These are phyloP conservation scores for Agapornis canus DNA, from an alignment of 2,797 vertebrate genomes.

Conservation along the genomic window DNA sequence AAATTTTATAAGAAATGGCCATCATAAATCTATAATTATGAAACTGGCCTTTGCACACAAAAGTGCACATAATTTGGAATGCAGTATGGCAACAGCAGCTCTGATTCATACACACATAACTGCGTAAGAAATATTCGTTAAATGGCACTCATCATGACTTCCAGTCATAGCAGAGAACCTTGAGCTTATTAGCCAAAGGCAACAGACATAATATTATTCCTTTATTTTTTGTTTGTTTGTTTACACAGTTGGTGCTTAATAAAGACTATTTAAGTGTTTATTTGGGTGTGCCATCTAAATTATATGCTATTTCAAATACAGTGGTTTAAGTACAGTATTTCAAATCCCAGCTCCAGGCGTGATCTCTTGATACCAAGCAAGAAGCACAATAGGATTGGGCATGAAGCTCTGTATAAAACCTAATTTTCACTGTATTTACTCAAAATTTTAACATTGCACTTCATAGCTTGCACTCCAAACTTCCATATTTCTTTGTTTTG, in stretches of 20 bases:
- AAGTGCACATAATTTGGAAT: not conserved
- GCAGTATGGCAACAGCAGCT: not conserved
- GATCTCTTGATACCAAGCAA: not conserved
- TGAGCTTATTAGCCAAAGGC: not conserved
- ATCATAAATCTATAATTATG: not conserved
- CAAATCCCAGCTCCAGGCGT: not conserved
- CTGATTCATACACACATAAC: not conserved
- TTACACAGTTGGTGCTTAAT: not conserved
- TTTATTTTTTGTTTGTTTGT: not conserved
- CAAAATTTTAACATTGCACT: not conserved
- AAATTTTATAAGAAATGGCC: not conserved
- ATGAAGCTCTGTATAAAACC: not conserved
- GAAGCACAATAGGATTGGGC: not conserved
- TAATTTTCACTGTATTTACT: not conserved
- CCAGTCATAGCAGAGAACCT: not conserved
- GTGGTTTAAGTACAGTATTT: not conserved
- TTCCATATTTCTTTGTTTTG: not conserved
- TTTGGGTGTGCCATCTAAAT: not conserved
- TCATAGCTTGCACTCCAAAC: not conserved
- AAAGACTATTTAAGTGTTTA: not conserved
- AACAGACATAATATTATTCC: not conserved
- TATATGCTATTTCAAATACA: not conserved
- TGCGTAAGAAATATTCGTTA: not conserved
- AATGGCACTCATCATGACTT: not conserved
- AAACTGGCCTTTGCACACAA: not conserved